These are phyloP conservation scores for Macrochelys suwanniensis DNA, from an alignment of 2,797 vertebrate genomes.

Conservation along the genomic window DNA sequence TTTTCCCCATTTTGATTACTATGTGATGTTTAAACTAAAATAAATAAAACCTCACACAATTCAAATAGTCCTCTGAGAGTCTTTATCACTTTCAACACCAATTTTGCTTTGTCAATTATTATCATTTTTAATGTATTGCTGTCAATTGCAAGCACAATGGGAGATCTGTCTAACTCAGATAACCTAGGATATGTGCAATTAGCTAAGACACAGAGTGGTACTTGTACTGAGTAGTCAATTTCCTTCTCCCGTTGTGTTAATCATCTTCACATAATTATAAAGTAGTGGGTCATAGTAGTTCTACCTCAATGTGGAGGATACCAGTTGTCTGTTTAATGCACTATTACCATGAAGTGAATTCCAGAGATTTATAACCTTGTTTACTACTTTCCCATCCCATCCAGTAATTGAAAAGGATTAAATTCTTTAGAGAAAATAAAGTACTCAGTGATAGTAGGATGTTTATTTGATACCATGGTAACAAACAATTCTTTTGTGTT, in stretches of 20 bases:
- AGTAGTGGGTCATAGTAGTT: slow-evolving; percentile 32
- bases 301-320: slow-evolving; percentile 49
- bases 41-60: slow-evolving; percentile 3
- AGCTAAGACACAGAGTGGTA: slow-evolving; percentile 41
- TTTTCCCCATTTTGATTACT: background rate
- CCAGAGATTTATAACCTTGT: slow-evolving; percentile 72
- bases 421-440: slow-evolving; percentile 75
- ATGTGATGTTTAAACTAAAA: slow-evolving; percentile 35
- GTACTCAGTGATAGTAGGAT: slow-evolving; percentile 35
- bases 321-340: slow-evolving; percentile 59
- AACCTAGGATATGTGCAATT: slow-evolving; percentile 44
- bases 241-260: slow-evolving; percentile 52
- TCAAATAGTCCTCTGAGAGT: slow-evolving; percentile 54
- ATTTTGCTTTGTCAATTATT: slow-evolving; percentile 64
- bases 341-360: slow-evolving; percentile 56
- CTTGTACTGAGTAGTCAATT: slow-evolving; percentile 56
- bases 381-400: slow-evolving; percentile 63
- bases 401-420: slow-evolving; percentile 74
- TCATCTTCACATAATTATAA: slow-evolving; percentile 57
- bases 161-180: slow-evolving; percentile 45
- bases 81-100: slow-evolving; percentile 38
- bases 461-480: slow-evolving; percentile 76
- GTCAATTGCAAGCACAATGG: slow-evolving; percentile 56
- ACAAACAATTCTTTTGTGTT: slow-evolving; percentile 67
- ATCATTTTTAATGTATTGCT: slow-evolving; percentile 12